Base-by-base conservation (phyloP, 2,113 vertebrate genomes). In the Hyaena hyaena region DNA sequence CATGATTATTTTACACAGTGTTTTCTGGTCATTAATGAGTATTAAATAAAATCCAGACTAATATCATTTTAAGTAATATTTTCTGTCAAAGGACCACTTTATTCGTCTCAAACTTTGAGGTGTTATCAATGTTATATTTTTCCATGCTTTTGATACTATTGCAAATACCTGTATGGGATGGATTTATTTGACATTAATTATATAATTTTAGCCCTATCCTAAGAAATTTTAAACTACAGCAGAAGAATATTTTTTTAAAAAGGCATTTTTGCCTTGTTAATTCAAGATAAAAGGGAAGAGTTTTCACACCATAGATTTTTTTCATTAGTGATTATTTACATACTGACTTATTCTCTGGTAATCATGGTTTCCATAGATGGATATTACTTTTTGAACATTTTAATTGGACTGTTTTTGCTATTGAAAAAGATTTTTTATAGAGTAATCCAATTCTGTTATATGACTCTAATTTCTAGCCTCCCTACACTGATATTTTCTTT, bases 1-100 rank as follows among this genome's bases (percentile, higher is more conserved):
- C 61, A 11, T 43, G 28, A 11, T 82, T 86, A 96, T 83, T 90
- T 96, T 87, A 76, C 15, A 88, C 10, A 19, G 21, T 61, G 24
- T 95, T 96, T 97, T 86, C 45, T 88, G n/a, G 61, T 85, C 11
- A 87, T 66, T 96, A 95, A 88, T 74, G 55, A 55, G 14, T 65
- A 35, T 80, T 95, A 87, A 85, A 61, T 95, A 82, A 92, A 94
- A 94, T 23, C 4, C 7, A 90, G 7, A 23, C 65, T 90, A 53
- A 45, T 68, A 88, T 17, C 10, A 69, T 88, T 69, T 90, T 90
- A 92, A 58, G 81, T 83, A 92, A 73, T 73, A 86, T 87, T 96
- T 94, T 81, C 11, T 79, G 0, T 81, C 58, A 61, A 80, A 92
- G 45, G 74, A 66, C 31, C 15, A 88, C 7, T 88, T 97, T 7